phyloP scores from a whole-genome alignment of 2,113 vertebrate species.

The Cebidichthys violaceus region DNA sequence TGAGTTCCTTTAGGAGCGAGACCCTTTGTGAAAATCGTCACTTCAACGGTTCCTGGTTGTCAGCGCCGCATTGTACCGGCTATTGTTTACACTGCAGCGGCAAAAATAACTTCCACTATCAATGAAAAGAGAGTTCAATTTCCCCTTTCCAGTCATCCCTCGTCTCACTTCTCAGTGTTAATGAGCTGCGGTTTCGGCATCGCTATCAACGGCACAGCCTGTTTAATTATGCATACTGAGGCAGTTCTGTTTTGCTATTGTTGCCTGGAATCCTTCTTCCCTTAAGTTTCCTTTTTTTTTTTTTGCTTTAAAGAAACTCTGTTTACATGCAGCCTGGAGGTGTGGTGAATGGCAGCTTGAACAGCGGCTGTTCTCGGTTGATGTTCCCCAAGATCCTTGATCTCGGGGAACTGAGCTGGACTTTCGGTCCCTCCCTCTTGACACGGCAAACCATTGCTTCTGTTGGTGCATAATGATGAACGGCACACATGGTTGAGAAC shows the following conservation, averaged over 20 bases:
- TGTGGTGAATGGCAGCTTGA: conserved; percentile 26
- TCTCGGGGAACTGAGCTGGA: not conserved
- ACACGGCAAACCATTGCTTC: not conserved
- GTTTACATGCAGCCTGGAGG: conserved; percentile 48
- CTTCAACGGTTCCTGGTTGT: conserved; percentile 11
- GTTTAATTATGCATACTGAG: conserved; percentile 74
- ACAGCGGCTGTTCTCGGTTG: conserved; percentile 12
- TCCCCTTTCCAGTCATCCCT: conserved; percentile 53
- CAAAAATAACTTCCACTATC: conserved; percentile 31
- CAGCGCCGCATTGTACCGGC: conserved; percentile 2
- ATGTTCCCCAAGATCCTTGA: conserved; percentile 10
- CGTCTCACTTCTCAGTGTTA: conserved; percentile 61
- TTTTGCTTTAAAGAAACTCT: conserved; percentile 17
- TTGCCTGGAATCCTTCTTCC: conserved; percentile 43
- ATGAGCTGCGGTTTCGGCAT: conserved; percentile 62
- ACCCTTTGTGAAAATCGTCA: not conserved
- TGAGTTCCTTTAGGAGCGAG: conserved; percentile 1
- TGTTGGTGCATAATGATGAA: not conserved
- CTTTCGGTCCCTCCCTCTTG: not conserved
- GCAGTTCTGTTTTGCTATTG: conserved; percentile 39
- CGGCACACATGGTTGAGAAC: not conserved
- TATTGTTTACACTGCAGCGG: conserved; percentile 44
- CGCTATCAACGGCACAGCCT: conserved; percentile 56
- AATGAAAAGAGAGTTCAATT: conserved; percentile 25
- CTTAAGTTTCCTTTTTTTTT: not conserved